Evolutionary conservation across 2,797 vertebrate genomes (phyloP).

Genomic region (Eleutherodactylus coqui): DNA sequence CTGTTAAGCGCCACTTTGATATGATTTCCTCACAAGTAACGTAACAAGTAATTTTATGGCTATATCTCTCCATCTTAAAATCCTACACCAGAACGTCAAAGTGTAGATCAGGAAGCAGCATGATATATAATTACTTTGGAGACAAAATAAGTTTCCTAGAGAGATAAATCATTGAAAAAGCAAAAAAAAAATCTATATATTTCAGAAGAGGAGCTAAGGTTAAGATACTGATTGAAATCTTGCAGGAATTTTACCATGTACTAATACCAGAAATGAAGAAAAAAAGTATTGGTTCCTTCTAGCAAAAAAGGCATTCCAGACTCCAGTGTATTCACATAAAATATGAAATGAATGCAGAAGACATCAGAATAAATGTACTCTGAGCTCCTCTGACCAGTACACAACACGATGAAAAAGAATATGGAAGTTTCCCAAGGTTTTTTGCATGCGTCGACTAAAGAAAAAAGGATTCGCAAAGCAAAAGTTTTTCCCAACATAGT

Average conservation of each 20-base stretch:
- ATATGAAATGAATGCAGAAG: slow-evolving; percentile 29
- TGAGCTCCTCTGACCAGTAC: slow-evolving; percentile 30
- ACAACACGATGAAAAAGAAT: slow-evolving; percentile 47
- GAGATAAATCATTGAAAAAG: slow-evolving; percentile 51
- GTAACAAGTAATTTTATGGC: slow-evolving; percentile 39
- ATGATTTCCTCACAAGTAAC: slow-evolving; percentile 43
- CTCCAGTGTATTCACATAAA: slow-evolving; percentile 40
- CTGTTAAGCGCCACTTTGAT: slow-evolving; percentile 42
- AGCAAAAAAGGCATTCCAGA: slow-evolving; percentile 21
- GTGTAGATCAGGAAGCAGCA: slow-evolving; percentile 44
- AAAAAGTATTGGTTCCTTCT: slow-evolving; percentile 20
- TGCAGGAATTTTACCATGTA: slow-evolving; percentile 15
- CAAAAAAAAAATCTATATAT: slow-evolving; percentile 29
- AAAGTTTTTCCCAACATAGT: not conserved
- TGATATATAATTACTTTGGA: slow-evolving; percentile 47
- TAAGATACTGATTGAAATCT: slow-evolving; percentile 47
- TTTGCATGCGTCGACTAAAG: slow-evolving; percentile 26
- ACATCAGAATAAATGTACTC: slow-evolving; percentile 43
- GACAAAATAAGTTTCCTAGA: slow-evolving; percentile 34
- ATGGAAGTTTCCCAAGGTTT: slow-evolving; percentile 7
- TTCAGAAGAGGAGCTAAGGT: slow-evolving; percentile 30
- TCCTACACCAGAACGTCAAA: slow-evolving; percentile 41
- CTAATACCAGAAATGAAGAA: slow-evolving; percentile 35
- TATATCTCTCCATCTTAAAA: slow-evolving; percentile 38
- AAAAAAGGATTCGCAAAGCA: not conserved